Conservation (phyloP, 2,797 vertebrate species). For the Salmo trutta region DNA sequence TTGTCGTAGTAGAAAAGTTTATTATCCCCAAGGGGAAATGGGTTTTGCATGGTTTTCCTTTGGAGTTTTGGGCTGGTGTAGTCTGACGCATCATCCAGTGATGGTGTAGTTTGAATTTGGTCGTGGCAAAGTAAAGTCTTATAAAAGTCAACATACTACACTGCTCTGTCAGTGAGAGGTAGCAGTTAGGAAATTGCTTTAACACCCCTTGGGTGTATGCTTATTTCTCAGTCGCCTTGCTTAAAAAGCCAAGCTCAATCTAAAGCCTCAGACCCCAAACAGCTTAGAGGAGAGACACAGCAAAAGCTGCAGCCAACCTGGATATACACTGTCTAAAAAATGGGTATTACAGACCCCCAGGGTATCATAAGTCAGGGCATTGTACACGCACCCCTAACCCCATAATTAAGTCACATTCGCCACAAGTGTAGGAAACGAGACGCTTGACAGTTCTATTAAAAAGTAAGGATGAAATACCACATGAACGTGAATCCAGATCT, state of each 20-base stretch:
- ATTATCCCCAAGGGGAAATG: too few relatives aligned
- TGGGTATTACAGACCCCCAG: constrained; percentile 51
- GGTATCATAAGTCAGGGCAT: constrained; percentile 63
- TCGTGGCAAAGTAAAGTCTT: neutral
- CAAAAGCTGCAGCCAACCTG: constrained; percentile 17
- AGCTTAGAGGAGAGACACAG: constrained; percentile 30
- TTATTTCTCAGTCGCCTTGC: constrained; percentile 22
- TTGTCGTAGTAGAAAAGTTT: too few relatives aligned
- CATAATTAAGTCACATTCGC: constrained; percentile 71
- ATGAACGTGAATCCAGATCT: constrained; percentile 61
- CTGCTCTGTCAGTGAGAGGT: constrained; percentile 15
- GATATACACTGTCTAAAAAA: constrained; percentile 28
- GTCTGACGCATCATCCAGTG: neutral
- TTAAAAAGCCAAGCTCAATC: constrained; percentile 35
- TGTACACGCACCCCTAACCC: constrained; percentile 68
- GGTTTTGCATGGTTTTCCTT: too few relatives aligned
- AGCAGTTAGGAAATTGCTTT: constrained; percentile 42
- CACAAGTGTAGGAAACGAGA: constrained; percentile 59
- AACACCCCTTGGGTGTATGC: constrained; percentile 35
- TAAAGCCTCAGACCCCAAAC: constrained; percentile 20
- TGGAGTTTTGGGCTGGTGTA: neutral
- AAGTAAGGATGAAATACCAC: constrained; percentile 68
- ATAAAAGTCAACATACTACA: neutral
- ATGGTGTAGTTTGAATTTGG: neutral
- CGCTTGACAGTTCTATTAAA: constrained; percentile 70